phyloP scores from a whole-genome alignment of 2,797 vertebrate species.

The Bradypus variegatus region DNA sequence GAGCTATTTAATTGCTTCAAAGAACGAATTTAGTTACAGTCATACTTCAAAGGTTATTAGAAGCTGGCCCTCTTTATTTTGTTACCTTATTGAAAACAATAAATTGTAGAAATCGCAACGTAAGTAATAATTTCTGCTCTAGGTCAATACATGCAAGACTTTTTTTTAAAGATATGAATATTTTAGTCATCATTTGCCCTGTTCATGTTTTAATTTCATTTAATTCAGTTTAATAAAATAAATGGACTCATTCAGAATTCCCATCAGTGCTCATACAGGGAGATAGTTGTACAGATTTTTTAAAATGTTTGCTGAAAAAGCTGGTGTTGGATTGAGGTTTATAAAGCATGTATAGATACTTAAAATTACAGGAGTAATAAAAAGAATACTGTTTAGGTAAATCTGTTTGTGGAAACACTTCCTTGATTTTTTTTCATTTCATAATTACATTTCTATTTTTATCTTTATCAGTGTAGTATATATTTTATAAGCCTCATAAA shows the following conservation, averaged over 20 bases:
- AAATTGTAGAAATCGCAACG: neutral
- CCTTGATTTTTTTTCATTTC: neutral
- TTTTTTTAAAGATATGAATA: neutral
- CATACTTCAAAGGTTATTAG: neutral
- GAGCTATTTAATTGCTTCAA: slow-evolving; percentile 9
- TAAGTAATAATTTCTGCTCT: slow-evolving; percentile 40
- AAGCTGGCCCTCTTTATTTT: neutral
- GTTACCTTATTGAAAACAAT: slow-evolving; percentile 19
- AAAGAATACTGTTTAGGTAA: neutral
- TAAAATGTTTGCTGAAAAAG: slow-evolving; percentile 13
- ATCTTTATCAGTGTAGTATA: neutral
- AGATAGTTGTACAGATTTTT: slow-evolving; percentile 15
- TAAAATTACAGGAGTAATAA: slow-evolving; percentile 15
- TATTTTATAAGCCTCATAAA: slow-evolving; percentile 40
- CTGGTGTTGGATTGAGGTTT: neutral
- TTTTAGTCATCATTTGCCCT: neutral
- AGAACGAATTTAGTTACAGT: neutral
- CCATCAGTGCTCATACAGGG: neutral
- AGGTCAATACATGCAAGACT: neutral
- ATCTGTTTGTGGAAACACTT: neutral
- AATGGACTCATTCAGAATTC: slow-evolving; percentile 11
- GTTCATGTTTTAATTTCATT: slow-evolving; percentile 43
- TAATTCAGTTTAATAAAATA: slow-evolving; percentile 34
- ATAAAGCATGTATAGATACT: neutral
- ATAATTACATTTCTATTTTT: neutral